Evolutionary conservation across 2,797 vertebrate species (phyloP).

Genomic region (Anguilla megastoma): DNA sequence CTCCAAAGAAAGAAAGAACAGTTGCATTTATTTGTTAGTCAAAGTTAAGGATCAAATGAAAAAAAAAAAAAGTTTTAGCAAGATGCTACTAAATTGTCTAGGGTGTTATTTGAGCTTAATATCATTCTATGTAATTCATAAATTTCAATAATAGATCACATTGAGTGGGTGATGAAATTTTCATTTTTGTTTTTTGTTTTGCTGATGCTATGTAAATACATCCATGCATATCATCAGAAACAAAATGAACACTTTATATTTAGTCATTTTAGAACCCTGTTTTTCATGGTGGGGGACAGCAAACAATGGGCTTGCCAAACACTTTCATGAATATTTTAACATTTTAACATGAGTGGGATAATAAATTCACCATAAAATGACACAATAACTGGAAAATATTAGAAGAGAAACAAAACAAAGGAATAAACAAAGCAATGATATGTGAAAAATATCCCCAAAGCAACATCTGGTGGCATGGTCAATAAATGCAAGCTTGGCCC

Average conservation of each 20-base stretch:
- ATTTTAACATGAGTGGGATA: conserved; percentile 18
- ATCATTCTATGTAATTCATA: not conserved
- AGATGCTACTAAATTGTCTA: not conserved
- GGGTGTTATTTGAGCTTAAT: not conserved
- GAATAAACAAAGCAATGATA: conserved; percentile 15
- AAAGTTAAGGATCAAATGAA: not conserved
- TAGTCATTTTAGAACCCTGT: not conserved
- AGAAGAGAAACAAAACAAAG: conserved; percentile 5
- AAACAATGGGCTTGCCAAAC: not conserved
- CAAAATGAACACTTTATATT: not conserved
- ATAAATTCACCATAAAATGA: conserved; percentile 15
- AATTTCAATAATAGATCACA: not conserved
- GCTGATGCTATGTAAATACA: not conserved
- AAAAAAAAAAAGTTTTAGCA: not conserved
- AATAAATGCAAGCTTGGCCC: conserved; percentile 45
- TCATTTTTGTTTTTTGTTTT: not conserved
- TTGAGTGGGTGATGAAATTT: not conserved
- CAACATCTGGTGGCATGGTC: conserved; percentile 47
- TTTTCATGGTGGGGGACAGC: not conserved
- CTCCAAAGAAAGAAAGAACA: not conserved
- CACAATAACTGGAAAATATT: not conserved
- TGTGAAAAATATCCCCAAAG: conserved; percentile 42
- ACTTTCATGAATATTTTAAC: conserved; percentile 20
- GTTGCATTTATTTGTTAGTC: not conserved
- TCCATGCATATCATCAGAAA: not conserved